phyloP scores from a whole-genome alignment of 2,888 invertebrate genomes.

The Muscina levida region DNA sequence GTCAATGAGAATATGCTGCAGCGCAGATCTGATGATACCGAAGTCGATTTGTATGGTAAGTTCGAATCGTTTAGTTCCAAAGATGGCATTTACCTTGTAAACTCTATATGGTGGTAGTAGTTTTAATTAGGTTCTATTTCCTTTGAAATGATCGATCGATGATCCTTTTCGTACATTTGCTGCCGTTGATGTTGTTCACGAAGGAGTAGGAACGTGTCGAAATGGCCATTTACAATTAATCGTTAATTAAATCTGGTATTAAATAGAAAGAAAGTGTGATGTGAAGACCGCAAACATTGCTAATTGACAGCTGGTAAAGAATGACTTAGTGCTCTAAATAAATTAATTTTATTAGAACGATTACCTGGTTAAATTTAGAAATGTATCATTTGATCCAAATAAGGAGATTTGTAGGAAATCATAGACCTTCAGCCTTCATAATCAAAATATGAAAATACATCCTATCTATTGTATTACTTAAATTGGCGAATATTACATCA shows the following conservation, averaged over 20 bases:
- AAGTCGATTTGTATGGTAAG: conserved; percentile 74
- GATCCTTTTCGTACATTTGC: no score
- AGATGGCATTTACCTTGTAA: conserved; percentile 7
- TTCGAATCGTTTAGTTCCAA: conserved; percentile 2
- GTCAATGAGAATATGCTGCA: conserved; percentile 78
- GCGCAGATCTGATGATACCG: conserved; percentile 78
- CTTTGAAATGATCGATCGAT: background rate
- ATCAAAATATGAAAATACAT: no score
- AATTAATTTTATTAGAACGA: no score
- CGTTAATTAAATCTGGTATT: conserved; percentile 46
- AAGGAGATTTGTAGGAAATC: no score
- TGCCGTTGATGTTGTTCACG: background rate
- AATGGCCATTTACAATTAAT: conserved; percentile 56
- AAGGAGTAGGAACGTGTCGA: conserved; percentile 37
- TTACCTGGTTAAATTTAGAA: no score
- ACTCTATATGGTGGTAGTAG: conserved; percentile 56
- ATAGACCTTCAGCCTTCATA: no score
- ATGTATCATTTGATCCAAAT: no score
- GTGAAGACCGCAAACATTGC: no score
- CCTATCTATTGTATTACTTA: no score
- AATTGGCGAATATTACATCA: no score
- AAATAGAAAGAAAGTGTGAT: background rate
- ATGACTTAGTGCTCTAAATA: no score
- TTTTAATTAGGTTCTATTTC: conserved; percentile 50
- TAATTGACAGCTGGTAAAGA: no score